Evolutionary conservation across 2,113 vertebrate genomes (phyloP).

Genomic region (Esox niger): DNA sequence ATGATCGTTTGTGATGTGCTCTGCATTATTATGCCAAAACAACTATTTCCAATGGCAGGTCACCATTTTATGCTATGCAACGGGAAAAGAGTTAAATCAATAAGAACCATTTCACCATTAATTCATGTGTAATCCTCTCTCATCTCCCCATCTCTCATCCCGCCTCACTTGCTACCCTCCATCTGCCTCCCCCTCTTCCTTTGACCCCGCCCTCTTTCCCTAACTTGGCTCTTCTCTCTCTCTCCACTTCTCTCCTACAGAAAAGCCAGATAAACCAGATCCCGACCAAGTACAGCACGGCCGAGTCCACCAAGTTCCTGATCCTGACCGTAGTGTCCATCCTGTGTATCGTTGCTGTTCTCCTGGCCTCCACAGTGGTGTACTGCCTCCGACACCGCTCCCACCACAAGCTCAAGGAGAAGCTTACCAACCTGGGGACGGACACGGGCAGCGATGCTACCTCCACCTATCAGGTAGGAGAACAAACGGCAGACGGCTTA

Average conservation of each 20-base stretch:
- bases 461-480: constrained; percentile 87
- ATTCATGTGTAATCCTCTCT: not conserved
- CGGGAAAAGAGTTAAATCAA: not conserved
- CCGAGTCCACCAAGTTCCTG: constrained; percentile 89
- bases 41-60: not conserved
- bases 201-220: not conserved
- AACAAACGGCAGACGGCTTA: no score
- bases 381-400: constrained; percentile 90
- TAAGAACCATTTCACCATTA: not conserved
- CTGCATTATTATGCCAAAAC: constrained; percentile 34
- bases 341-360: constrained; percentile 83
- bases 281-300: constrained; percentile 76
- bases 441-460: constrained; percentile 78
- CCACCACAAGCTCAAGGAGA: constrained; percentile 86
- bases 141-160: not conserved
- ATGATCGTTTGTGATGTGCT: constrained; percentile 43
- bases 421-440: constrained; percentile 80
- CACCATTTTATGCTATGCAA: not conserved
- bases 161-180: not conserved
- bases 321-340: constrained; percentile 87
- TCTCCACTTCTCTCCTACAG: constrained; percentile 60
- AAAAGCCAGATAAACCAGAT: constrained; percentile 78
- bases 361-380: constrained; percentile 82
- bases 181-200: not conserved
- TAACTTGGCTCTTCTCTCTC: not conserved